A percentile compares a stretch with the other conserved stretches of the same genome.
Evolutionary conservation across 2,797 vertebrate species (phyloP).

Genomic region (Columba guinea): DNA sequence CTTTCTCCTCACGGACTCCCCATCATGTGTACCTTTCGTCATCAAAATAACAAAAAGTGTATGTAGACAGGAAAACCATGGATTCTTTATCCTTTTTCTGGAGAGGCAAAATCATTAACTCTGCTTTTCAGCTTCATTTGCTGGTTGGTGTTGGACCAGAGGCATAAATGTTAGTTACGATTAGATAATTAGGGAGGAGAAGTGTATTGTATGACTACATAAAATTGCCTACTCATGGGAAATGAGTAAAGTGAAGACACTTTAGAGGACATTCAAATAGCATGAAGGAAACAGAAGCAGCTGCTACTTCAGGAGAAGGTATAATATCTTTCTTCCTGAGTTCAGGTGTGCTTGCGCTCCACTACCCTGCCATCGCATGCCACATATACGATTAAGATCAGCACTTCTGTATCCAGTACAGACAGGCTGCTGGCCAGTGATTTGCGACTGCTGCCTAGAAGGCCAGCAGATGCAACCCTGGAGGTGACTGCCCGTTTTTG

Average conservation of each 20-base stretch:
- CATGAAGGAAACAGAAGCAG: background rate
- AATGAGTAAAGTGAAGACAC: background rate
- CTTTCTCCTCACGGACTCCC: background rate
- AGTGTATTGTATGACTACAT: background rate
- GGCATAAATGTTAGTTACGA: background rate
- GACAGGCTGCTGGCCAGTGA: background rate
- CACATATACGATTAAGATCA: background rate
- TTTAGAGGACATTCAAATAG: background rate
- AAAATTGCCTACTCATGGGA: background rate
- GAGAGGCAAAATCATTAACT: background rate
- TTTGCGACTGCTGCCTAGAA: background rate
- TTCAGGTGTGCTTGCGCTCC: fast-evolving
- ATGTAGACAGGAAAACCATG: background rate
- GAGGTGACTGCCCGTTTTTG: background rate
- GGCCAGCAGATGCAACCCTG: background rate
- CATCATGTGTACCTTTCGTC: fast-evolving
- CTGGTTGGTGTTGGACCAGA: background rate
- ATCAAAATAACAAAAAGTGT: background rate
- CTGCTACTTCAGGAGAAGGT: background rate
- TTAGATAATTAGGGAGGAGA: background rate
- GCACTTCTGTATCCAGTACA: background rate
- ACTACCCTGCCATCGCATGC: fast-evolving
- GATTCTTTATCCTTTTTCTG: background rate
- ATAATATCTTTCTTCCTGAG: background rate
- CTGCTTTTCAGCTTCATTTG: background rate